Evolutionary conservation across 2,797 vertebrate species (phyloP).

Genomic region (Bovichtus diacanthus): DNA sequence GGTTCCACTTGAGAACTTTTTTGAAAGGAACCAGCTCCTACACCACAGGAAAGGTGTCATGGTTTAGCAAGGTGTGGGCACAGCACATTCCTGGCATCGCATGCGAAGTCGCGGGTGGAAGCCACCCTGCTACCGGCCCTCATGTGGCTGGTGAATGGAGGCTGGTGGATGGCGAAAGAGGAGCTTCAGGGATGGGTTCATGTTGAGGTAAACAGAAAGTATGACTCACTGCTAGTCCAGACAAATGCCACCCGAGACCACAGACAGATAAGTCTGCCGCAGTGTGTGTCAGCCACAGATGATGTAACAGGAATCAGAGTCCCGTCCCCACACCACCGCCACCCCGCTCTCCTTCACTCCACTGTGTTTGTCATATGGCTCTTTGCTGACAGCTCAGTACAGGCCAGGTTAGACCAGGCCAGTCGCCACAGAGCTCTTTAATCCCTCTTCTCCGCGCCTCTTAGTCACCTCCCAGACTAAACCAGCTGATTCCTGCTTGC

Average conservation of each 20-base stretch:
- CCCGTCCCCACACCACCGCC: constrained; percentile 29
- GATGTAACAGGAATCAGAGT: constrained; percentile 78
- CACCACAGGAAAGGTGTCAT: constrained; percentile 84
- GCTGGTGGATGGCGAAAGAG: constrained; percentile 55
- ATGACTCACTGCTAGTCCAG: constrained; percentile 84
- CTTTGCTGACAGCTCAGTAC: constrained; percentile 54
- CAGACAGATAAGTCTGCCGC: constrained; percentile 84
- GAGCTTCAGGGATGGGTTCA: constrained; percentile 73
- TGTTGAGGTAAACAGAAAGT: constrained; percentile 85
- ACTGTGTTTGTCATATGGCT: constrained; percentile 61
- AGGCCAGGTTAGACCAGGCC: constrained; percentile 59
- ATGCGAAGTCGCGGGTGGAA: constrained; percentile 68
- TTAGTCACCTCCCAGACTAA: constrained; percentile 71
- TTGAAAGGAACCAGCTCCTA: constrained; percentile 70
- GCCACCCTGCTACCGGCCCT: constrained; percentile 74
- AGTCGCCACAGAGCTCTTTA: constrained; percentile 47
- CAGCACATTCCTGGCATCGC: constrained; percentile 74
- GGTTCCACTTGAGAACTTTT: constrained; percentile 65
- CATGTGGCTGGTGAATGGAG: constrained; percentile 61
- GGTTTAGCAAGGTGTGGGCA: constrained; percentile 80
- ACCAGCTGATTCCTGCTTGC: constrained; percentile 74
- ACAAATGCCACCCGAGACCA: constrained; percentile 79
- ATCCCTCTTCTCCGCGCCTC: constrained; percentile 50
- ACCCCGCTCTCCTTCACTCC: constrained; percentile 36
- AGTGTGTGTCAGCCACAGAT: constrained; percentile 72